A percentile compares a stretch with the other conserved stretches of the same genome.
Conservation (phyloP, 2,797 vertebrate genomes). For the Ceryle rudis region DNA sequence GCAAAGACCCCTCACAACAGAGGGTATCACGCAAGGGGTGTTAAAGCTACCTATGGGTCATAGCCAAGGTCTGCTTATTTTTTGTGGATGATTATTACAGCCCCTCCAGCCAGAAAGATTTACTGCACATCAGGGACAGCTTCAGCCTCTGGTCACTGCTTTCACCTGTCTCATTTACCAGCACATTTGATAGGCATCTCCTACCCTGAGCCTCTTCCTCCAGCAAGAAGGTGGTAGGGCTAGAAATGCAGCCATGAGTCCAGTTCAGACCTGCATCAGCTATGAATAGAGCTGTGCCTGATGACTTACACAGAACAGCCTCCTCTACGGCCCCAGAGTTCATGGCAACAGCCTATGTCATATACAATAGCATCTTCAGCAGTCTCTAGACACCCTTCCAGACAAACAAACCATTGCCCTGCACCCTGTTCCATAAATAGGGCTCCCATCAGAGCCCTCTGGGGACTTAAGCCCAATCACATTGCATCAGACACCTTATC, state of each 20-base stretch:
- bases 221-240: not conserved
- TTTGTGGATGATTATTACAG: not conserved
- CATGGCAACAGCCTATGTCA: not conserved
- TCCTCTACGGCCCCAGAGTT: not conserved
- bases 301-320: not conserved
- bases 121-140: not conserved
- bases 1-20: not conserved
- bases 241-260: not conserved
- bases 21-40: not conserved
- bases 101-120: not conserved
- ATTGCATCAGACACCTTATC: not conserved
- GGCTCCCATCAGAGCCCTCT: not conserved
- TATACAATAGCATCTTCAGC: not conserved
- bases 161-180: not conserved
- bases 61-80: not conserved
- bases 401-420: not conserved
- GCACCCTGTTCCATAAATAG: not conserved
- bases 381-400: not conserved
- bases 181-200: fast-evolving
- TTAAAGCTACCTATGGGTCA: not conserved
- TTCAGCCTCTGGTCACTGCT: not conserved
- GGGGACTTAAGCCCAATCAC: not conserved
- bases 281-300: not conserved
- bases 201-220: not conserved
- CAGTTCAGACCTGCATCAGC: not conserved